phyloP scores from a whole-genome alignment of 2,888 invertebrate species.

The Polia nebulosa region DNA sequence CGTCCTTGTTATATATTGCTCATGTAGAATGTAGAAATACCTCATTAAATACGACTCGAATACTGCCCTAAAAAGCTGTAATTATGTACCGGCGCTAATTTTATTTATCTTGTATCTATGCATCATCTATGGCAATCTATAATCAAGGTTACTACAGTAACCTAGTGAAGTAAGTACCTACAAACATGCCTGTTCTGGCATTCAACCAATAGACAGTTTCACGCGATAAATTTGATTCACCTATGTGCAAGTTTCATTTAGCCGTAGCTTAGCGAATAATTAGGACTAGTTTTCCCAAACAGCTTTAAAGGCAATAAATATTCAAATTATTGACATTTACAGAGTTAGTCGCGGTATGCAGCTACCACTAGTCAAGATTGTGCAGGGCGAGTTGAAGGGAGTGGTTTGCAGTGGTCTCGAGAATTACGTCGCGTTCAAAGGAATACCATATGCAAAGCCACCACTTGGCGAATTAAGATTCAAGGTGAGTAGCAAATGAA shows the following conservation, averaged over 20 bases:
- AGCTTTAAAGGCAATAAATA: background rate
- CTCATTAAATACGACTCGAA: constrained; percentile 1
- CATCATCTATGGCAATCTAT: constrained; percentile 26
- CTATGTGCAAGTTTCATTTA: constrained; percentile 37
- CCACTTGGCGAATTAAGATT: constrained; percentile 91
- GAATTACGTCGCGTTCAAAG: constrained; percentile 87
- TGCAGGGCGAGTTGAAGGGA: constrained; percentile 83
- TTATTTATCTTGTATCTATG: constrained; percentile 37
- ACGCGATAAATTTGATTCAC: constrained; percentile 31
- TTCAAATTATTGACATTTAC: constrained; percentile 59
- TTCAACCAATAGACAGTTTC: constrained; percentile 49
- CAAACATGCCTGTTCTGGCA: constrained; percentile 50
- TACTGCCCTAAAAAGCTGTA: constrained; percentile 7
- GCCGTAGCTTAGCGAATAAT: constrained; percentile 31
- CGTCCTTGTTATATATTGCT: constrained; percentile 7
- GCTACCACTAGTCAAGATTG: constrained; percentile 74
- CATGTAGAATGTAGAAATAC: constrained; percentile 16
- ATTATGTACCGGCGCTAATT: constrained; percentile 15
- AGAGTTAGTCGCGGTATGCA: constrained; percentile 71
- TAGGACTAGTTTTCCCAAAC: constrained; percentile 17
- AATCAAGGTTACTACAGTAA: constrained; percentile 47
- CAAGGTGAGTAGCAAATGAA: constrained; percentile 86
- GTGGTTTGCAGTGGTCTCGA: constrained; percentile 71
- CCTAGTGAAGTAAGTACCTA: constrained; percentile 1
- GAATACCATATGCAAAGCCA: constrained; percentile 92